These are phyloP conservation scores for Dunckerocampus dactyliophorus DNA, from an alignment of 2,113 vertebrate species.

Conservation along the genomic window DNA sequence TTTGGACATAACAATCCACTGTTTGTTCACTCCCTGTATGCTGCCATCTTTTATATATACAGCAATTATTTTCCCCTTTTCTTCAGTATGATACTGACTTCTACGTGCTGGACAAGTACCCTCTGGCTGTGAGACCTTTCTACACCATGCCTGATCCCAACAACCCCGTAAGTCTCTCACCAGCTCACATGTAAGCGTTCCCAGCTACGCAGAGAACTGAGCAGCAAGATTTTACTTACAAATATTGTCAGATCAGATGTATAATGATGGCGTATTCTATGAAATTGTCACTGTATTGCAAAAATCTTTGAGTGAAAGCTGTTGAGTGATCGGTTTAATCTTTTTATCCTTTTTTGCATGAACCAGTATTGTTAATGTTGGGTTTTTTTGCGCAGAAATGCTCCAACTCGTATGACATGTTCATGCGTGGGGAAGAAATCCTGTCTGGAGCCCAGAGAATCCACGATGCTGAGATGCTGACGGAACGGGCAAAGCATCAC, in stretches of 20 bases:
- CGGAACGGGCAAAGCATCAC: constrained; percentile 87
- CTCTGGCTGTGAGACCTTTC: constrained; percentile 94
- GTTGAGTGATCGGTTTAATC: too few species aligned
- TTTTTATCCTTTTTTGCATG: too few species aligned
- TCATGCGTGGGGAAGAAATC: constrained; percentile 99
- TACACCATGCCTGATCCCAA: constrained; percentile 98
- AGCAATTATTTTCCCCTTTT: not conserved
- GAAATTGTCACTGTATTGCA: too few species aligned
- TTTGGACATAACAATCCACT: too few species aligned
- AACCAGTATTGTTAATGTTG: not conserved
- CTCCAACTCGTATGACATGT: constrained; percentile 99
- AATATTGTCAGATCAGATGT: not conserved
- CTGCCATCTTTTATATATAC: not conserved
- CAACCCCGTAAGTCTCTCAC: constrained; percentile 79
- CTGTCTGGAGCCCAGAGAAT: constrained; percentile 95
- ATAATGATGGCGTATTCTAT: too few species aligned
- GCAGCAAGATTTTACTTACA: not conserved
- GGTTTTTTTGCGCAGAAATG: constrained; percentile 76
- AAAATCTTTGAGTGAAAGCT: too few species aligned
- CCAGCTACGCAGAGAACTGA: not conserved
- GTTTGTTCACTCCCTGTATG: too few species aligned
- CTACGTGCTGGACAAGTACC: constrained; percentile 98
- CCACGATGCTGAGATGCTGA: constrained; percentile 90
- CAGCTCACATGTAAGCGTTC: not conserved
- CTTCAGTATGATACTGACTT: constrained; percentile 96